Base-by-base conservation (phyloP, 1,140 invertebrate species). In the Charaxes varanes region DNA sequence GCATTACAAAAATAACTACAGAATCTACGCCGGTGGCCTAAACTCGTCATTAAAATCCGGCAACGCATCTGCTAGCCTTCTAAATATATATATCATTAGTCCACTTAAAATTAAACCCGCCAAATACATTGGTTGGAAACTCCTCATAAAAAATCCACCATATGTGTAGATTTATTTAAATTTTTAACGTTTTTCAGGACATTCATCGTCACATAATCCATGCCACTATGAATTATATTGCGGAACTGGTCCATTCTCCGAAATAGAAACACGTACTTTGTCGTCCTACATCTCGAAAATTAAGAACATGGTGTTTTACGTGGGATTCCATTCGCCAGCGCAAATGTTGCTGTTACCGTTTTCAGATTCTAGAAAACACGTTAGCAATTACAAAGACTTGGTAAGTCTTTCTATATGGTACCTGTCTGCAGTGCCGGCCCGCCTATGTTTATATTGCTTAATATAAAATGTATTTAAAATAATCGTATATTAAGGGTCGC, bases 321-420 rank as follows among this genome's bases (percentile, higher is more conserved):
- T 82, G 1, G 63, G 58, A 1, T 80, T 80, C 38, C 78, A 82
- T 37, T 59, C 73, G 6, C 59, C 72, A 12, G 76, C 70, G 2
- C 57, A 76, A 13, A 46, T 71, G 32, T 34, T 82, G 1, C 48
- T 80, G 3, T 18, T 78, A 2, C 78, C 78, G 0, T 72, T 69
- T 21, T 82, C 73, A 1, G 78, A 82, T 32, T 80, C 76, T 2
- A 49, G 32, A 3, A 54, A 68, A 5, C 76, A 82, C 32, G 48
- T 58, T 1, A 57, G 68, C 10, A 80, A 82, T 54, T 82, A 82
- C 30, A 62, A 74, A 26, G 74, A 79, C 40, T 57, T 82, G 67
- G 78, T 80, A 67, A 56, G 40, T 35, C 24, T 19, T 15, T 23
- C n/a, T 35, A 23, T n/a, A 22, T 22, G 2, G 7, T 31, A 23